phyloP scores from a whole-genome alignment of 2,888 invertebrate species.

The Calliopum simillimum region DNA sequence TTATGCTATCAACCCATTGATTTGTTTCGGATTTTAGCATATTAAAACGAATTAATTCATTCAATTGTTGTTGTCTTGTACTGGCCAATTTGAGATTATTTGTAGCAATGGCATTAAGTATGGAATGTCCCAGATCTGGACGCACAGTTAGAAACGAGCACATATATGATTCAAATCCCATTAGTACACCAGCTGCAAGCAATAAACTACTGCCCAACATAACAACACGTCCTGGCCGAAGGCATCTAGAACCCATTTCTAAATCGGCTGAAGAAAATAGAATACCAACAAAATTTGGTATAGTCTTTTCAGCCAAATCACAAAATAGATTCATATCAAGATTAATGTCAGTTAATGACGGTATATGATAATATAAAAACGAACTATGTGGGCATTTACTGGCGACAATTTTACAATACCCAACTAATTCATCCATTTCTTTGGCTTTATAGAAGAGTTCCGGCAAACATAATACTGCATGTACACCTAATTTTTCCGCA shows the following conservation, averaged over 20 bases:
- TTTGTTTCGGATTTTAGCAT: neutral
- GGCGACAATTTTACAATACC: slow-evolving; percentile 76
- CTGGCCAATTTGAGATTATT: slow-evolving; percentile 13
- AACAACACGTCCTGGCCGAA: slow-evolving; percentile 69
- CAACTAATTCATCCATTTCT: slow-evolving; percentile 71
- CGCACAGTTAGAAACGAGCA: slow-evolving; percentile 77
- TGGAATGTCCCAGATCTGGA: slow-evolving; percentile 71
- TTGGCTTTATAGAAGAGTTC: slow-evolving; percentile 81
- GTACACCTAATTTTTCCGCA: slow-evolving; percentile 71
- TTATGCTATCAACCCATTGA: slow-evolving; percentile 17
- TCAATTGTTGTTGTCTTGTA: slow-evolving; percentile 17
- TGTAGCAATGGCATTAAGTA: slow-evolving; percentile 70
- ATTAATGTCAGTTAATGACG: slow-evolving; percentile 76
- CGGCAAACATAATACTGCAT: slow-evolving; percentile 79
- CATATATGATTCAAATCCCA: slow-evolving; percentile 80
- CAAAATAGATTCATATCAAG: slow-evolving; percentile 79
- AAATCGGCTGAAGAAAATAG: slow-evolving; percentile 83
- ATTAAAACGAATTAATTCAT: slow-evolving; percentile 10
- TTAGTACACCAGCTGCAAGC: slow-evolving; percentile 73
- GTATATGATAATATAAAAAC: slow-evolving; percentile 86
- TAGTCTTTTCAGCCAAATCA: slow-evolving; percentile 70
- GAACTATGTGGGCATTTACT: slow-evolving; percentile 80
- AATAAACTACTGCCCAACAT: slow-evolving; percentile 77
- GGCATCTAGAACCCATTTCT: slow-evolving; percentile 74
- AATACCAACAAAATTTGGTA: slow-evolving; percentile 82